Evolutionary conservation across 2,113 vertebrate genomes (phyloP).

Genomic region (Nothobranchius kuhntae): DNA sequence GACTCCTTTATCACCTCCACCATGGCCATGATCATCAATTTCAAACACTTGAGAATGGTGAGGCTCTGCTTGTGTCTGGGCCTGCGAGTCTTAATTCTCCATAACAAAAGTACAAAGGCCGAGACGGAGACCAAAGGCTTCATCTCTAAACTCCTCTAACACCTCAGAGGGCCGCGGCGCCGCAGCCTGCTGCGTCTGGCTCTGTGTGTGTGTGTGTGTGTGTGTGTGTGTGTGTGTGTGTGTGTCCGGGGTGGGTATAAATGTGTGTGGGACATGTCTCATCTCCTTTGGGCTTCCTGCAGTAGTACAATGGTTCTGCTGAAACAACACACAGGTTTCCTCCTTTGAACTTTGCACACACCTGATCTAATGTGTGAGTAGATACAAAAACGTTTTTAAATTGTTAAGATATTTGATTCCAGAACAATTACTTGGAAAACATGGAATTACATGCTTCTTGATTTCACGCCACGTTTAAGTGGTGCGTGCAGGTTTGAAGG

Average conservation of each 20-base stretch:
- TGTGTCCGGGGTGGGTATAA: neutral
- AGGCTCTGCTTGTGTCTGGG: constrained; percentile 62
- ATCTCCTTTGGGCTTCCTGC: constrained; percentile 3
- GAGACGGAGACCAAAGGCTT: constrained; percentile 60
- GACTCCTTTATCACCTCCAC: constrained; percentile 1
- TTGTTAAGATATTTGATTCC: too few species aligned
- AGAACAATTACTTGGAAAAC: too few species aligned
- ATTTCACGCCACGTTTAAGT: too few species aligned
- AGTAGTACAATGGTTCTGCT: neutral
- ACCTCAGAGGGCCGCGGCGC: constrained; percentile 65
- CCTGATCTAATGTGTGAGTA: constrained; percentile 58
- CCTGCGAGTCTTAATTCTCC: constrained; percentile 67
- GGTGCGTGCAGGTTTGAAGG: too few species aligned
- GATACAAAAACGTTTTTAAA: neutral
- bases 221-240: neutral
- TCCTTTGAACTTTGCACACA: neutral
- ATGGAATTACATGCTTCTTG: too few species aligned
- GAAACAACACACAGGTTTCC: neutral
- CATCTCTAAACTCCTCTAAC: constrained; percentile 68
- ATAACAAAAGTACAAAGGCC: constrained; percentile 80
- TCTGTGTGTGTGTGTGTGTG: constrained; percentile 32
- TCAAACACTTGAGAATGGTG: constrained; percentile 73
- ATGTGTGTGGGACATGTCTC: constrained; percentile 10
- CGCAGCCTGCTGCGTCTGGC: constrained; percentile 42
- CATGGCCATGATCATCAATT: constrained; percentile 69